Evolutionary conservation across 2,113 vertebrate species (phyloP), one percentile per base, ranked within the genome.

Genomic region (Pelobates fuscus): DNA sequence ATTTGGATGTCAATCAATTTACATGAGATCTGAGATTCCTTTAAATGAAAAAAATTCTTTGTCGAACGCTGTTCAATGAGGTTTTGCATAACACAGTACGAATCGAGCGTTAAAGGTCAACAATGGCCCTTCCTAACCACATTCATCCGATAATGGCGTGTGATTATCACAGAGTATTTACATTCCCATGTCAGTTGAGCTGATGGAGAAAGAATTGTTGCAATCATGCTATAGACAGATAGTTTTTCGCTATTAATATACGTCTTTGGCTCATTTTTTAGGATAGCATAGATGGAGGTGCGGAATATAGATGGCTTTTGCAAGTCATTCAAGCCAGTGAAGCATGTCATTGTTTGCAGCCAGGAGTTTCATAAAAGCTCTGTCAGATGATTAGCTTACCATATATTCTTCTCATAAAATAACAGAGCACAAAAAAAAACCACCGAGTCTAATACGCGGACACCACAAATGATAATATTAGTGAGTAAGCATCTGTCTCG

Each of bases 241-340:
- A 85, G 87, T 85, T 91, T 89, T 87, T 90, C 86, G 79, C 85
- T 88, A 88, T 91, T 91, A 91, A 91, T 91, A 88, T 88, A 88
- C 87, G 88, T 90, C 88, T 90, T 81, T 87, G 85, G 86, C 79
- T 89, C 84, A 87, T 87, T 89, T 91, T 92, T 91, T 55, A 91
- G 88, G 86, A 84, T 88, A 87, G 87, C 67, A 1, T 87, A 92
- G 91, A 89, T 90, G 87, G 91, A 88, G 88, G 76, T 78, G 83
- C 86, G 89, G 91, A 92, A 91, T 93, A 88, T 90, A 91, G 91
- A 93, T 92, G 84, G 86, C 88, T 87, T 92, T 86, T 86, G 86
- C 88, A 88, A 92, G 89, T 90, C 89, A 91, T 85, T 88, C 88
- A 82, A 81, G 82, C 85, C 87, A 86, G 84, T 89, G 90, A 89